These are phyloP conservation scores for Saguinus imperator DNA, from an alignment of 2,113 vertebrate genomes.

Conservation along the genomic window DNA sequence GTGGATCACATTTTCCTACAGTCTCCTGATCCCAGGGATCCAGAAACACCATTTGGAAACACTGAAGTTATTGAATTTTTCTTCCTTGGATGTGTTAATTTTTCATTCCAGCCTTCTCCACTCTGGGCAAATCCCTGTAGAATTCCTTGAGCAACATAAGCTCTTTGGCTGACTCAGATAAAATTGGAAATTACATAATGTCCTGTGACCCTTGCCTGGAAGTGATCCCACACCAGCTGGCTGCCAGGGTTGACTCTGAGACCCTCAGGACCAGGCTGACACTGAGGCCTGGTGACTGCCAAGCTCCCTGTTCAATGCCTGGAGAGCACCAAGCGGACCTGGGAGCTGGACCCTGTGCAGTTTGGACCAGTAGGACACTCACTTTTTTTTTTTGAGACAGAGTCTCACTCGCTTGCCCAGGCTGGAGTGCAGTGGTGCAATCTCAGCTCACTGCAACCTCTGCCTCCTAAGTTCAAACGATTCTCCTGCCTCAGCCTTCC, in stretches of 20 bases:
- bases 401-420: too few species aligned
- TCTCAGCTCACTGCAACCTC: too few species aligned
- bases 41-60: background rate
- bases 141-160: background rate
- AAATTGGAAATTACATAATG: background rate
- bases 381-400: background rate
- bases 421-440: too few species aligned
- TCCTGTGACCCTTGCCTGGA: background rate
- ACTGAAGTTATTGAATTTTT: background rate
- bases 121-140: background rate
- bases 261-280: background rate
- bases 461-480: too few species aligned
- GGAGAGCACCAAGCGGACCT: background rate
- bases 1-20: background rate
- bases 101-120: background rate
- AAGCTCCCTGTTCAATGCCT: too few species aligned
- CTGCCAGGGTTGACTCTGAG: background rate
- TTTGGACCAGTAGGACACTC: background rate
- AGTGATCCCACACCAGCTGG: background rate
- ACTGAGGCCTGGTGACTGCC: background rate
- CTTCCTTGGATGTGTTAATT: background rate
- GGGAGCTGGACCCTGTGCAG: background rate
- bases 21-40: background rate
- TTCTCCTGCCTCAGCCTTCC: too few species aligned
- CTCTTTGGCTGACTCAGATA: background rate